phyloP scores from a whole-genome alignment of 2,113 vertebrate genomes.

The Phrynosoma platyrhinos region DNA sequence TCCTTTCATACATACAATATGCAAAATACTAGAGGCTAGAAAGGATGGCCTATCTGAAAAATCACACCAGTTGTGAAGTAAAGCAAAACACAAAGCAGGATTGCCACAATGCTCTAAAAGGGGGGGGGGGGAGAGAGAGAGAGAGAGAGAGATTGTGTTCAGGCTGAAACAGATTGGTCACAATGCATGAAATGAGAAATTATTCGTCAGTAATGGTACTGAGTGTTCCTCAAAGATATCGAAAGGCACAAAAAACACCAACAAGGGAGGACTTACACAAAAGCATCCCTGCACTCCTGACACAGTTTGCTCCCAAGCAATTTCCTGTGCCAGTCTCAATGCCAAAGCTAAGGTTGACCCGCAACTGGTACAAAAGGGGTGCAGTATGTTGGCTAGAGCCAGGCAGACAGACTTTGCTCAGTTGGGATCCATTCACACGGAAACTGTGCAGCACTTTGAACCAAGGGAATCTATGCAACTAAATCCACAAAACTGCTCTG shows the following conservation, averaged over 20 bases:
- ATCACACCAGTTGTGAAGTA: slow-evolving; percentile 50
- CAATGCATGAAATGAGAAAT: slow-evolving; percentile 51
- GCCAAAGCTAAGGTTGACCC: neutral
- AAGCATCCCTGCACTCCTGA: neutral
- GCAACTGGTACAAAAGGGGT: too few relatives aligned
- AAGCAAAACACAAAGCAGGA: slow-evolving; percentile 39
- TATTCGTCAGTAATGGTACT: slow-evolving; percentile 63
- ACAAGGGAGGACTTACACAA: slow-evolving; percentile 39
- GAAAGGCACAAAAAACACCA: slow-evolving; percentile 58
- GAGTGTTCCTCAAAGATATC: slow-evolving; percentile 46
- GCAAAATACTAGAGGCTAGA: slow-evolving; percentile 31
- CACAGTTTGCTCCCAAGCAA: neutral
- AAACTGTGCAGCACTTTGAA: neutral
- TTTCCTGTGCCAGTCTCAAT: slow-evolving; percentile 28
- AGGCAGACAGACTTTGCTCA: too few relatives aligned
- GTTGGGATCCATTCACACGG: too few relatives aligned
- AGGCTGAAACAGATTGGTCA: slow-evolving; percentile 56
- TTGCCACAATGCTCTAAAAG: slow-evolving; percentile 59
- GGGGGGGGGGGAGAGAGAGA: neutral
- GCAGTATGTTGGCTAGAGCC: too few relatives aligned
- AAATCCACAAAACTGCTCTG: too few relatives aligned
- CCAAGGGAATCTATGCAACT: neutral
- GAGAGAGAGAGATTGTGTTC: slow-evolving; percentile 55
- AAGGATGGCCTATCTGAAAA: slow-evolving; percentile 27
- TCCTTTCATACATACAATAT: neutral